A percentile compares a stretch with the other conserved stretches of the same genome.
phyloP scores from a whole-genome alignment of 30 jellyfish, hydroid and myxozoan genomes.

The Aurelia sp. region DNA sequence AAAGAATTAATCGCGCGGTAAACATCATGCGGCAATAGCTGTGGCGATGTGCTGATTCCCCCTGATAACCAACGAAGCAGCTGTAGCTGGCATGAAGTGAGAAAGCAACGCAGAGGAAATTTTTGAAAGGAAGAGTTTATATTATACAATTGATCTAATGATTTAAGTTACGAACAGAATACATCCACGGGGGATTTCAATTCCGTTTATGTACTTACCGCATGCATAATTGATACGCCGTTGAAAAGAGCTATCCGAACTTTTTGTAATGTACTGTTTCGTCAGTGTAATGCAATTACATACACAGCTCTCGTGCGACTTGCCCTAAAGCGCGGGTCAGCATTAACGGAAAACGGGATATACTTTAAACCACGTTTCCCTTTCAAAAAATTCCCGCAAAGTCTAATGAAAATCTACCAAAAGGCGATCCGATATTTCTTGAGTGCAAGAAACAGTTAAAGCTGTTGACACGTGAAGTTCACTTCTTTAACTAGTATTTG shows the following conservation, averaged over 20 bases:
- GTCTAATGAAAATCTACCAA: no score
- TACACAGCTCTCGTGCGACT: not conserved
- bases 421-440: no score
- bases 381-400: no score
- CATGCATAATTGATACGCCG: conserved; percentile 57
- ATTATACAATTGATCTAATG: conserved; percentile 59
- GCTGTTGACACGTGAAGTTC: no score
- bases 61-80: conserved; percentile 37
- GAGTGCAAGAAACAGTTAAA: no score
- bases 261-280: conserved; percentile 26
- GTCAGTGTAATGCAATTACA: conserved; percentile 53
- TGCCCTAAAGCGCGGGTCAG: not conserved
- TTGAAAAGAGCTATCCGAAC: conserved; percentile 65
- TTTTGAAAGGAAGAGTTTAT: conserved; percentile 35
- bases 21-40: no score
- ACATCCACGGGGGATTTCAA: conserved; percentile 73
- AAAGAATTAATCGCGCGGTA: no score
- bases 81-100: conserved; percentile 45
- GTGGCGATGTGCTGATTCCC: conserved; percentile 1
- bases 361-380: no score
- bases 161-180: conserved; percentile 47
- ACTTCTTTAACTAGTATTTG: no score
- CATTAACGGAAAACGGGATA: not conserved
- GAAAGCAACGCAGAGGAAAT: conserved; percentile 63
- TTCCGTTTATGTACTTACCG: conserved; percentile 61